Evolutionary conservation across 2,113 vertebrate genomes (phyloP).

Genomic region (Coracopsis vasa): DNA sequence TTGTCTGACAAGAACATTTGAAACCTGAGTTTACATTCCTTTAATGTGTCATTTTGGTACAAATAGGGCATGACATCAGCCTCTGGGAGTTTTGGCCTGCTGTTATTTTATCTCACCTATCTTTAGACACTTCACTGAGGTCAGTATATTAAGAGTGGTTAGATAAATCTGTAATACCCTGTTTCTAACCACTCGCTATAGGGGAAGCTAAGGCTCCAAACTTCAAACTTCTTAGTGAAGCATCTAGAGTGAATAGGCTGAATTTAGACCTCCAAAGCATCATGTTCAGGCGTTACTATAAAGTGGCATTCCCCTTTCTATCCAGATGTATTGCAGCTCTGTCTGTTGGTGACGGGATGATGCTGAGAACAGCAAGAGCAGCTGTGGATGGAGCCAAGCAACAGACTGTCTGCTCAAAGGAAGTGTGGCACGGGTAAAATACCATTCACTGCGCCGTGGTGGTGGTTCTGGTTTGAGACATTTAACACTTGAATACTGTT

Average conservation of each 20-base stretch:
- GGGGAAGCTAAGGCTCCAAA: neutral
- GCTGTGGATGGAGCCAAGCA: constrained; percentile 82
- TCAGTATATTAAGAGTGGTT: neutral
- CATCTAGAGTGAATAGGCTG: neutral
- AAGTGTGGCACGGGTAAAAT: constrained; percentile 91
- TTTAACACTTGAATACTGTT: neutral
- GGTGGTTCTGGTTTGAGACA: neutral
- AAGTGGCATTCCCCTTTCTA: neutral
- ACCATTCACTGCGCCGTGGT: accelerated
- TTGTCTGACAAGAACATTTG: constrained; percentile 7
- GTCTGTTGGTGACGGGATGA: constrained; percentile 73
- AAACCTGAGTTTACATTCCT: constrained; percentile 8
- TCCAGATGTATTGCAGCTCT: constrained; percentile 75
- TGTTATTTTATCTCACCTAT: constrained; percentile 19
- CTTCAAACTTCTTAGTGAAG: neutral
- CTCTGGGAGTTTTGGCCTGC: neutral
- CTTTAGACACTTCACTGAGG: neutral
- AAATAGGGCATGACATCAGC: constrained; percentile 18
- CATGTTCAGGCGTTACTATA: neutral
- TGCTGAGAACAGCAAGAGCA: constrained; percentile 73
- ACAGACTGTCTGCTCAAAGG: constrained; percentile 82
- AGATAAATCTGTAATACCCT: neutral
- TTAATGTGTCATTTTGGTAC: neutral
- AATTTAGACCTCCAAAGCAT: neutral
- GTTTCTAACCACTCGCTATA: neutral